Evolutionary conservation across 2,797 vertebrate genomes (phyloP), one percentile per base, ranked within the genome.

Genomic region (Propithecus perrieri): DNA sequence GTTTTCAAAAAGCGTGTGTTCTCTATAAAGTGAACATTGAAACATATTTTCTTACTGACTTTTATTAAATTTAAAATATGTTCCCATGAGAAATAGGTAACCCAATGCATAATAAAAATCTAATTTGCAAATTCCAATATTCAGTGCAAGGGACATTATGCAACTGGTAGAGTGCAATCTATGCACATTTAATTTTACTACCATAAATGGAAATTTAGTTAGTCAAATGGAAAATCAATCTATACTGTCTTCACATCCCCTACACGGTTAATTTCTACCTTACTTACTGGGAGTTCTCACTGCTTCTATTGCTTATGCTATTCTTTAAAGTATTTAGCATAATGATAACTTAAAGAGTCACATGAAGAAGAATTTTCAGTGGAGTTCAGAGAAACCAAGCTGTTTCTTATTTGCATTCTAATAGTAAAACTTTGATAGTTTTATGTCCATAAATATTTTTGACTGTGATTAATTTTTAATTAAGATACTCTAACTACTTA

Each of bases 181-280:
- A 48, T 53, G n/a, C 11, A 63, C 48, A 94, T 89, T 97, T 92
- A 91, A 90, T 94, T 79, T 41, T 91, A 74, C 72, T 91, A 74
- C 12, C 75, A 76, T 50, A 59, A 92, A 84, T 89, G 69, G 17
- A 90, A 91, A 85, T 91, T 94, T 89, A 89, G 26, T 81, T 35
- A 84, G 63, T 85, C 17, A 93, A 76, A 59, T 95, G 78, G 86
- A 97, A 97, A 96, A 95, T 94, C n/a, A 96, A 48, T 83, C 15
- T 18, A 53, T 79, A 86, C 86, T 10, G 46, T 79, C 43, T 84
- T 93, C 53, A 83, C 22, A 67, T 85, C 20, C n/a, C 7, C 26
- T 95, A 69, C 26, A 80, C 41, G 20, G 26, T 93, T 91, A 96
- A 96, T 96, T 94, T 95, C 33, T 91, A 13, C 93, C 35, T 79